Percentiles rank a stretch among this genome's conserved stretches.
These are phyloP conservation scores for Phylloscopus trochiloides DNA, from an alignment of 2,113 vertebrate species.

Conservation along the genomic window DNA sequence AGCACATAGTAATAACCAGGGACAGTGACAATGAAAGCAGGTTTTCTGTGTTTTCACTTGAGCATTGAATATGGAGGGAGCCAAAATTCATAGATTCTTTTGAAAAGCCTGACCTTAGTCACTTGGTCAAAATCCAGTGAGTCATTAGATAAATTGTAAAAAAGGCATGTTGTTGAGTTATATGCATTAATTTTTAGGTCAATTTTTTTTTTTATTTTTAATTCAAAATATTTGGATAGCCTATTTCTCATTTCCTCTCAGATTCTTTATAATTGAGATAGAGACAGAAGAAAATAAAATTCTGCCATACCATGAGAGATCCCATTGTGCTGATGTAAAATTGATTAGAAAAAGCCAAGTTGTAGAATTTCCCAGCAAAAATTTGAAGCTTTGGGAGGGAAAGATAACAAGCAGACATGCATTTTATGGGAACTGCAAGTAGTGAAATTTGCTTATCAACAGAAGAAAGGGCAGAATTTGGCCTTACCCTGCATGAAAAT, in stretches of 20 bases:
- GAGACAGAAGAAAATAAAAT: not conserved
- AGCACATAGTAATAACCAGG: not conserved
- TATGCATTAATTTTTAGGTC: not conserved
- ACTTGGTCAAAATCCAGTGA: not conserved
- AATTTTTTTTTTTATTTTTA: not conserved
- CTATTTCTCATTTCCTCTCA: not conserved
- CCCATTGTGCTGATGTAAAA: not conserved
- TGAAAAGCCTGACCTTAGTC: not conserved
- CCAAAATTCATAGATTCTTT: not conserved
- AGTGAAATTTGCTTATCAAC: not conserved
- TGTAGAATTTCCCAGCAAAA: not conserved
- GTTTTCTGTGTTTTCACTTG: not conserved
- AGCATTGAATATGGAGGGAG: not conserved
- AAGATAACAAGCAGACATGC: not conserved
- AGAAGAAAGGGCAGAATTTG: not conserved
- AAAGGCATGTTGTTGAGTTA: not conserved
- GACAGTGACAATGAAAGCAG: not conserved
- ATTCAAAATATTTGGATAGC: not conserved
- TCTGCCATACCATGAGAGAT: not conserved
- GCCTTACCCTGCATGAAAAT: constrained; percentile 2
- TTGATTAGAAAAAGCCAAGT: not conserved
- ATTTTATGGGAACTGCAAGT: not conserved
- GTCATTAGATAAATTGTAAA: not conserved
- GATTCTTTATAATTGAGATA: not conserved
- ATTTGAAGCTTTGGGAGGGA: not conserved